Evolutionary conservation across 2,888 invertebrate species (phyloP), one percentile per base, ranked within the genome.

Genomic region (Smittia aterrima): DNA sequence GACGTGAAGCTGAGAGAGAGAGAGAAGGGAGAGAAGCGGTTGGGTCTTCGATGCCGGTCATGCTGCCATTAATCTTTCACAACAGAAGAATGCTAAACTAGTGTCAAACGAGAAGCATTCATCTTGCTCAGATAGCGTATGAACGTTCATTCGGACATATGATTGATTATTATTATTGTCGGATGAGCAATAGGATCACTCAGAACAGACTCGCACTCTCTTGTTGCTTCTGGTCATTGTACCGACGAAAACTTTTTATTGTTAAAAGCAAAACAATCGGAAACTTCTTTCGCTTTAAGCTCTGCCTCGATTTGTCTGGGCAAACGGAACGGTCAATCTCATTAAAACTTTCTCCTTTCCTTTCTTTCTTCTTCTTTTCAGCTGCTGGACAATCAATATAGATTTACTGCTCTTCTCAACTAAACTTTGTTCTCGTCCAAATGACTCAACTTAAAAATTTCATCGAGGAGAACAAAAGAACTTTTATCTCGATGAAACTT

Each of bases 151-250:
- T n/a, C 20, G 41, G 41, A 70, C 70, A 70, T 13, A 47, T 70
- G 70, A 70, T 70, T 70, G 70, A 70, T 70, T 67, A 67, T 67
- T 40, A 67, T 38, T 20, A n/a, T 41, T 18, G 27, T 2, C 3
- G 4, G 22, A 22, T 6, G 13, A 58, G 58, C 58, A 13, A 22
- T 38, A 7, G 6, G 9, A 7, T 38, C 38, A 38, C 9, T 38
- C 38, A 38, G 4, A 7, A 38, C 9, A 38, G 38, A 18, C 3
- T 22, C 1, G 58, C 22, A 24, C 22, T 7, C 22, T 64, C n/a
- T 27, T 64, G 64, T 64, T 64, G 64, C 64, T 64, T 64, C 64
- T 64, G 27, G 64, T 58, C 58, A 58, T 58, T 58, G 58, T 22
- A 2, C 58, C 18, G 22, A 22, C 22, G 3, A 11, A n/a, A 22